phyloP scores from a whole-genome alignment of 2,888 invertebrate genomes.

The Pseudeuparius sepicola region DNA sequence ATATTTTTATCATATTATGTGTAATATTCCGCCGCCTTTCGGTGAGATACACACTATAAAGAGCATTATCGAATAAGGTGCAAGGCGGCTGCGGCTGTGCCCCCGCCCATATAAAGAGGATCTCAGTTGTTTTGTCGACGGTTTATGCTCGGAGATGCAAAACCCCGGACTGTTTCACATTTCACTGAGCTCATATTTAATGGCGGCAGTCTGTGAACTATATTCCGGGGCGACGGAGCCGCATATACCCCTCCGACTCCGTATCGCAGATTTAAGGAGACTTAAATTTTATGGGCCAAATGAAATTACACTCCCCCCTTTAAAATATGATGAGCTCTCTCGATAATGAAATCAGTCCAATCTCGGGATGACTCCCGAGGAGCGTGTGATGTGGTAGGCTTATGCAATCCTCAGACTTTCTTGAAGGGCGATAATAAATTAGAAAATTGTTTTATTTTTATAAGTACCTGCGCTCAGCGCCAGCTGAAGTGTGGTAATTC shows the following conservation, averaged over 20 bases:
- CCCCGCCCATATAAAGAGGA: slow-evolving; percentile 39
- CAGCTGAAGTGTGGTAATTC: too few species aligned
- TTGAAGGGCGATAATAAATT: too few species aligned
- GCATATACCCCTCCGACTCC: slow-evolving; percentile 37
- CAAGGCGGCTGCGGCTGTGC: slow-evolving; percentile 28
- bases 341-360: slow-evolving; percentile 42
- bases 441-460: too few species aligned
- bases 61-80: too few species aligned
- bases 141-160: slow-evolving; percentile 43
- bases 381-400: too few species aligned
- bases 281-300: slow-evolving; percentile 44
- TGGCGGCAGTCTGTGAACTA: slow-evolving; percentile 39
- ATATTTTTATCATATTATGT: too few species aligned
- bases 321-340: slow-evolving; percentile 44
- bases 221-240: slow-evolving; percentile 36
- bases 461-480: too few species aligned
- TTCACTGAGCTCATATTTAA: slow-evolving; percentile 45
- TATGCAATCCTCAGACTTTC: too few species aligned
- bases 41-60: too few species aligned
- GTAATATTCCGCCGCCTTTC: too few species aligned
- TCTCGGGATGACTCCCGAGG: slow-evolving; percentile 29
- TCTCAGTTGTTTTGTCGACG: slow-evolving; percentile 41
- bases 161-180: slow-evolving; percentile 44
- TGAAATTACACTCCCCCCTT: slow-evolving; percentile 43
- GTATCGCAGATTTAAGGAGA: slow-evolving; percentile 38